These are phyloP conservation scores for Bos javanicus DNA, from an alignment of 2,113 vertebrate species.

Conservation along the genomic window DNA sequence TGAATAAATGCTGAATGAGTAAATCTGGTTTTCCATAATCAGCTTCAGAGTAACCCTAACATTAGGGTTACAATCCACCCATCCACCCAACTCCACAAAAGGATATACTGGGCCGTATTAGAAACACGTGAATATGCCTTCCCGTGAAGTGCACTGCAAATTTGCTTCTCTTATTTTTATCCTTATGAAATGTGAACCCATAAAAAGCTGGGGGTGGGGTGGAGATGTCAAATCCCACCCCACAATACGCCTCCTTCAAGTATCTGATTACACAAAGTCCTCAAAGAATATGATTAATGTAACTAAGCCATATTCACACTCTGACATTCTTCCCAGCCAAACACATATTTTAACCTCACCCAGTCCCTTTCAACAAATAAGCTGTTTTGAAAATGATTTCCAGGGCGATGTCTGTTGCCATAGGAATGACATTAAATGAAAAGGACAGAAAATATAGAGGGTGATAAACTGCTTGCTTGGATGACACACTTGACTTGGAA, in stretches of 20 bases:
- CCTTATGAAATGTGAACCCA: slow-evolving; percentile 26
- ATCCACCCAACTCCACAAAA: neutral
- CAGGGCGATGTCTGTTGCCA: slow-evolving; percentile 90
- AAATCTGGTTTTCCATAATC: neutral
- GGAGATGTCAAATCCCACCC: slow-evolving; percentile 24
- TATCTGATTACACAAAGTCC: slow-evolving; percentile 77
- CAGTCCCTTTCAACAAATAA: slow-evolving; percentile 86
- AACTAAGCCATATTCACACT: slow-evolving; percentile 81
- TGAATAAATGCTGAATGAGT: neutral
- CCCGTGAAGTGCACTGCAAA: neutral
- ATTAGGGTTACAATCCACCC: neutral
- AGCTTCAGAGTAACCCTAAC: neutral
- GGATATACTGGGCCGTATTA: fast-evolving
- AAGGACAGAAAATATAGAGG: slow-evolving; percentile 91
- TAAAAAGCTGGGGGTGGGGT: slow-evolving; percentile 36
- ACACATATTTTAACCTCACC: slow-evolving; percentile 86
- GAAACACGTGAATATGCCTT: neutral
- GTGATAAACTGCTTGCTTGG: slow-evolving; percentile 87
- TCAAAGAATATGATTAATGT: slow-evolving; percentile 88
- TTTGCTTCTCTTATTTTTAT: neutral
- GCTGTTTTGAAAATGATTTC: slow-evolving; percentile 89
- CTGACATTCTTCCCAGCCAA: slow-evolving; percentile 83
- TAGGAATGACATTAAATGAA: slow-evolving; percentile 93
- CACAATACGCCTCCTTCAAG: slow-evolving; percentile 72
- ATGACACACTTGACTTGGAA: slow-evolving; percentile 89